Evolutionary conservation across 2,113 vertebrate genomes (phyloP).

Genomic region (Hyperoodon ampullatus): DNA sequence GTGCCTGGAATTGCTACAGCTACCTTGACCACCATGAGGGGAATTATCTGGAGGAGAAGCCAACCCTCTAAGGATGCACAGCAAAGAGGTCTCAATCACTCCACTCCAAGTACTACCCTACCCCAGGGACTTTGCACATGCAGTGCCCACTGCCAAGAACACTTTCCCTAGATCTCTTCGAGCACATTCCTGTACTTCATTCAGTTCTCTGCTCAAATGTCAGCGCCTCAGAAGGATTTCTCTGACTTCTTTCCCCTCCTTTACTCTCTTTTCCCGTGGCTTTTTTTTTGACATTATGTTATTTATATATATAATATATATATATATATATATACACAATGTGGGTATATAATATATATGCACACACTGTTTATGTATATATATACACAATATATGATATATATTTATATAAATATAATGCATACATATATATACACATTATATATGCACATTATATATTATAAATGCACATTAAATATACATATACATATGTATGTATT

Average conservation of each 20-base stretch:
- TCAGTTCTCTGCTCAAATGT: neutral
- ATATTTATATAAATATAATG: neutral
- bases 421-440: neutral
- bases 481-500: no score
- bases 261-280: neutral
- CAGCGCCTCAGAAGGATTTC: neutral
- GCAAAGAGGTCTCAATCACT: neutral
- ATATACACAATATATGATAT: neutral
- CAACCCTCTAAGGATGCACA: neutral
- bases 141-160: neutral
- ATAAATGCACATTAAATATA: neutral
- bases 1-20: neutral
- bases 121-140: neutral
- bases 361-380: neutral
- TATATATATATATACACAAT: neutral
- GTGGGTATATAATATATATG: neutral
- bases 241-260: neutral
- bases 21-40: no score
- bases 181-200: neutral
- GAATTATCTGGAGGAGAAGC: neutral
- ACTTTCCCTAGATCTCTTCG: no score
- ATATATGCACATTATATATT: neutral
- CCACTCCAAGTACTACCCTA: neutral
- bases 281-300: neutral
- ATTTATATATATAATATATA: neutral